Evolutionary conservation across 2,888 invertebrate species (phyloP).

Genomic region (Deilephila porcellus): DNA sequence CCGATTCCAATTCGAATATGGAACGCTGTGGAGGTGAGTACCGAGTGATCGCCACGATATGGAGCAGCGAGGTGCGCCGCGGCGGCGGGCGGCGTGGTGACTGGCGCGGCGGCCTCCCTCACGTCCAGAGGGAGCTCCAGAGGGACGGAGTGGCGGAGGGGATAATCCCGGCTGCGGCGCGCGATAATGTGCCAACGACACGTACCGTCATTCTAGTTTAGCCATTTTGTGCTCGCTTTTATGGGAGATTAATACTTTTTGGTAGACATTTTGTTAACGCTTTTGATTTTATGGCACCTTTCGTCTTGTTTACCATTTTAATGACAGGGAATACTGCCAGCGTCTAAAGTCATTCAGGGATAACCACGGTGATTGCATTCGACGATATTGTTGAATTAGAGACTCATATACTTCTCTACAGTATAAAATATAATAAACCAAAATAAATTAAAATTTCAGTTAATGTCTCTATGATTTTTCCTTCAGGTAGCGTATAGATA

Average conservation of each 20-base stretch:
- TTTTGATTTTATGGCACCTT: conserved; percentile 24
- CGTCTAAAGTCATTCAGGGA: background rate
- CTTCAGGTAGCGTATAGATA: too few relatives aligned
- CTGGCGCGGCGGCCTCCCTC: conserved; percentile 62
- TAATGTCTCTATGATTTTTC: too few relatives aligned
- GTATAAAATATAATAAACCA: too few relatives aligned
- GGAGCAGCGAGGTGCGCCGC: conserved; percentile 51
- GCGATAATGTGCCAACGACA: conserved; percentile 44
- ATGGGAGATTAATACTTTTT: conserved; percentile 24
- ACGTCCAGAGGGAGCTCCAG: conserved; percentile 62
- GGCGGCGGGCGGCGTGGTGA: conserved; percentile 55
- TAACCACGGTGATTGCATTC: background rate
- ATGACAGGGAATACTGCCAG: conserved; percentile 3
- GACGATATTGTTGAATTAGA: background rate
- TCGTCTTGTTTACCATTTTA: conserved; percentile 8
- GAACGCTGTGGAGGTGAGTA: background rate
- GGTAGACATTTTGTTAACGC: conserved; percentile 24
- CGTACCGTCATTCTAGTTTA: conserved; percentile 32
- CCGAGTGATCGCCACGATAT: background rate
- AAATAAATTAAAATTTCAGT: too few relatives aligned
- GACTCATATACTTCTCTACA: too few relatives aligned
- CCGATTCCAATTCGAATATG: conserved; percentile 20
- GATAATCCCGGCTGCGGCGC: conserved; percentile 52
- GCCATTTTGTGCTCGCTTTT: conserved; percentile 19
- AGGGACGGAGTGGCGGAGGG: conserved; percentile 55